A percentile compares a stretch with the other conserved stretches of the same genome.
Conservation (phyloP, 2,113 vertebrate species). For the Oncorhynchus clarkii region DNA sequence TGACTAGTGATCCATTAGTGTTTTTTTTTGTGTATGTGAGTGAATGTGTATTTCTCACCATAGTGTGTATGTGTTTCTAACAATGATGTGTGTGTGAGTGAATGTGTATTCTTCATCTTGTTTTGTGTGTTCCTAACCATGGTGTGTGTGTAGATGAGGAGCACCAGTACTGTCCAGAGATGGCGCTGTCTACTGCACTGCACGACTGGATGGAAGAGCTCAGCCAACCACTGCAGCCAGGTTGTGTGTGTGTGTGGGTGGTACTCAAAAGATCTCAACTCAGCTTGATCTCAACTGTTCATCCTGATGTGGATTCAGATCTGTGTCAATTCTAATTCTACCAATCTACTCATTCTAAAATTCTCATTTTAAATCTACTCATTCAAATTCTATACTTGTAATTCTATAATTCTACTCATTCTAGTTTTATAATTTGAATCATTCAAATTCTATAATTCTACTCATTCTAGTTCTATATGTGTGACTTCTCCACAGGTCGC, state of each 20-base stretch:
- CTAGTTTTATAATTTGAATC: no score
- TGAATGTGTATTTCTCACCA: no score
- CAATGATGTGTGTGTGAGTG: conserved; percentile 14
- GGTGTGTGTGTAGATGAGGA: conserved; percentile 56
- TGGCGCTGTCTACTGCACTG: conserved; percentile 76
- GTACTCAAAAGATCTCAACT: no score
- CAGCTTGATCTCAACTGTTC: no score
- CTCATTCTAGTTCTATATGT: no score
- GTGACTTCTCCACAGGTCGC: conserved; percentile 56
- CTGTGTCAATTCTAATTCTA: neutral
- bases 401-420: no score
- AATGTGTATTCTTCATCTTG: no score
- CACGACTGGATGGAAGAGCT: conserved; percentile 83
- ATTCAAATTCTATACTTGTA: no score
- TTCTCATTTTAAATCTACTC: neutral
- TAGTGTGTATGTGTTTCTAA: no score
- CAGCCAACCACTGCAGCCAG: conserved; percentile 75
- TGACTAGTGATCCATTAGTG: neutral
- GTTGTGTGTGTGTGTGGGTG: conserved; percentile 47
- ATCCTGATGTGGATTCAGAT: no score
- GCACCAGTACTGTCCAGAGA: conserved; percentile 74
- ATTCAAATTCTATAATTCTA: no score
- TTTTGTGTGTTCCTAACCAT: no score
- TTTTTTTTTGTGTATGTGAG: neutral
- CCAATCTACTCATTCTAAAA: neutral